Percentiles rank a stretch among this genome's conserved stretches.
Conservation (phyloP, 2,113 vertebrate species). For the Ictalurus furcatus region DNA sequence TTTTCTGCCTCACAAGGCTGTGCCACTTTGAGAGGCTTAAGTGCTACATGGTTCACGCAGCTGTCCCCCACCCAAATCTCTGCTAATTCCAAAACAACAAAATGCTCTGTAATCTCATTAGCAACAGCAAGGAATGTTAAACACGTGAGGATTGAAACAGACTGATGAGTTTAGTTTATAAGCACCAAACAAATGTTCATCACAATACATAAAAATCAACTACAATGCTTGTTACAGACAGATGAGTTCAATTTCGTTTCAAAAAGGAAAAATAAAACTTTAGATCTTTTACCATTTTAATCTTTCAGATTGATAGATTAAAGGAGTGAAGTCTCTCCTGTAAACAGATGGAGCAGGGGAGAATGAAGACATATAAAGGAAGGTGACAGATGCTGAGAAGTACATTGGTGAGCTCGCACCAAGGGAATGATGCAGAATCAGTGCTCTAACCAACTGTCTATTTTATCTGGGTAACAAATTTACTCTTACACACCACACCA, state of each 20-base stretch:
- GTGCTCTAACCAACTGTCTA: background rate
- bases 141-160: constrained; percentile 15
- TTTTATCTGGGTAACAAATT: background rate
- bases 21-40: background rate
- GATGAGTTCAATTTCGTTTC: background rate
- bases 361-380: constrained; percentile 10
- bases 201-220: background rate
- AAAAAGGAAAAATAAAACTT: background rate
- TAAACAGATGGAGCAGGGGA: constrained; percentile 25
- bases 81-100: constrained; percentile 63
- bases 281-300: background rate
- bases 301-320: constrained; percentile 8
- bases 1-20: background rate
- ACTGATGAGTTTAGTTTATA: background rate
- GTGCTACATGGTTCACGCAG: constrained; percentile 2
- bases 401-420: background rate
- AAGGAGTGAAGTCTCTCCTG: constrained; percentile 15
- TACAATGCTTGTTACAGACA: too few species aligned
- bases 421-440: background rate
- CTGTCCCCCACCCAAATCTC: constrained; percentile 7
- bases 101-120: constrained; percentile 65
- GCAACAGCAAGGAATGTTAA: constrained; percentile 10
- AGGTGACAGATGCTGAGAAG: background rate
- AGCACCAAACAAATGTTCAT: background rate
- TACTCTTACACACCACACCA: background rate